Percentiles rank a stretch among this genome's conserved stretches.
Evolutionary conservation across 2,113 vertebrate species (phyloP).

Genomic region (Xiphophorus maculatus): DNA sequence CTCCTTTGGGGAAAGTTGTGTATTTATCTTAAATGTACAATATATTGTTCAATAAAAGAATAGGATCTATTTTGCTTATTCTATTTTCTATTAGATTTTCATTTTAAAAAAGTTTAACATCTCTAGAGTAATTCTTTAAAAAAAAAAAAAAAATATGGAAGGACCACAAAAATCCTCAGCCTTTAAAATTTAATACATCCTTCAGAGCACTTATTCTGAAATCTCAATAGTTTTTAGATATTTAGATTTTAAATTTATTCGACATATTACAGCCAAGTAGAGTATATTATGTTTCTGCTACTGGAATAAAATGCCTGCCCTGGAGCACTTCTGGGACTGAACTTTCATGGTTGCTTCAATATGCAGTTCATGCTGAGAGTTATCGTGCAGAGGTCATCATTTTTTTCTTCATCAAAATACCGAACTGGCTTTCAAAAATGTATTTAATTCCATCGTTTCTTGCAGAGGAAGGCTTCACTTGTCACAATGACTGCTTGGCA

Average conservation of each 20-base stretch:
- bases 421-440: not conserved
- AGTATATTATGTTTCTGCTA: conserved; percentile 45
- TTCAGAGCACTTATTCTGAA: conserved; percentile 25
- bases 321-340: conserved; percentile 10
- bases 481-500: conserved; percentile 2
- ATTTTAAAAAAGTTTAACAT: not conserved
- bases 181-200: conserved; percentile 26
- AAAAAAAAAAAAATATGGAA: conserved; percentile 14
- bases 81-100: too few relatives aligned
- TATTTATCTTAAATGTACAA: too few relatives aligned
- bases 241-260: conserved; percentile 30
- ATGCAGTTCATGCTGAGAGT: not conserved
- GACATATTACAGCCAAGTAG: conserved; percentile 40
- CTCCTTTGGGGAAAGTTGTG: too few relatives aligned
- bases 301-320: conserved; percentile 33
- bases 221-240: conserved; percentile 27
- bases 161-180: conserved; percentile 5
- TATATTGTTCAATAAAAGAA: too few relatives aligned
- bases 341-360: conserved; percentile 15
- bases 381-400: not conserved
- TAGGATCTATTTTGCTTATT: too few relatives aligned
- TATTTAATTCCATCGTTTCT: conserved; percentile 14
- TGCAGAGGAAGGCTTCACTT: conserved; percentile 9
- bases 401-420: conserved; percentile 10
- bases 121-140: not conserved